Conservation (phyloP, 1,140 invertebrate species). For the Lepidostoma basale region DNA sequence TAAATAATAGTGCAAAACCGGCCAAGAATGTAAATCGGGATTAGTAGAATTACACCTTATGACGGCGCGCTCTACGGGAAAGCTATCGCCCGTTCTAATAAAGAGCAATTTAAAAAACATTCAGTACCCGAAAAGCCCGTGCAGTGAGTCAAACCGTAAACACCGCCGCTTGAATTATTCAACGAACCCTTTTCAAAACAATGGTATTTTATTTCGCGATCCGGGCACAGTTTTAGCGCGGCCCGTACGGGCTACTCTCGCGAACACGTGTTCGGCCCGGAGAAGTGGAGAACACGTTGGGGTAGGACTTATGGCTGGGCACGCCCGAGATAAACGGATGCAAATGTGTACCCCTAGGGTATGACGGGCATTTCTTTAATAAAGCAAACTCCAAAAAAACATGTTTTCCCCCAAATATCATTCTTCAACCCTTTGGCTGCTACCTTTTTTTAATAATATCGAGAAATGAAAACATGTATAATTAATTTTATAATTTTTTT, state of each 20-base stretch:
- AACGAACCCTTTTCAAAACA: constrained; percentile 31
- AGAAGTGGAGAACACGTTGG: not conserved
- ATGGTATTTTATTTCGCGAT: constrained; percentile 28
- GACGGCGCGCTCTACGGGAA: too few relatives aligned
- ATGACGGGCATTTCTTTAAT: too few relatives aligned
- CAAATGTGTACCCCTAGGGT: constrained; percentile 15
- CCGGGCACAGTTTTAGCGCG: not conserved
- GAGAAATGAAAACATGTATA: too few relatives aligned
- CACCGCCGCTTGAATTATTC: constrained; percentile 19
- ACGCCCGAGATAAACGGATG: constrained; percentile 27
- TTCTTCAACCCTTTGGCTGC: too few relatives aligned
- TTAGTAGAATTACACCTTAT: too few relatives aligned
- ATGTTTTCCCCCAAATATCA: too few relatives aligned
- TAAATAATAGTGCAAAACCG: too few relatives aligned
- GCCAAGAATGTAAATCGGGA: too few relatives aligned
- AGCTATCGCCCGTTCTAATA: too few relatives aligned
- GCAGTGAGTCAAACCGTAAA: constrained; percentile 2
- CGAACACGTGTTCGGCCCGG: not conserved
- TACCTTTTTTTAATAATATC: too few relatives aligned
- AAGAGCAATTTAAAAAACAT: not conserved
- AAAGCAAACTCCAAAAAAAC: too few relatives aligned
- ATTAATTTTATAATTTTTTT: too few relatives aligned
- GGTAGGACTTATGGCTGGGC: constrained; percentile 1
- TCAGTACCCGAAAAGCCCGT: not conserved
- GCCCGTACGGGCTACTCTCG: not conserved